A percentile compares a stretch with the other conserved stretches of the same genome.
Conservation (phyloP, 1,140 invertebrate genomes). For the Caenorhabditis remanei region DNA sequence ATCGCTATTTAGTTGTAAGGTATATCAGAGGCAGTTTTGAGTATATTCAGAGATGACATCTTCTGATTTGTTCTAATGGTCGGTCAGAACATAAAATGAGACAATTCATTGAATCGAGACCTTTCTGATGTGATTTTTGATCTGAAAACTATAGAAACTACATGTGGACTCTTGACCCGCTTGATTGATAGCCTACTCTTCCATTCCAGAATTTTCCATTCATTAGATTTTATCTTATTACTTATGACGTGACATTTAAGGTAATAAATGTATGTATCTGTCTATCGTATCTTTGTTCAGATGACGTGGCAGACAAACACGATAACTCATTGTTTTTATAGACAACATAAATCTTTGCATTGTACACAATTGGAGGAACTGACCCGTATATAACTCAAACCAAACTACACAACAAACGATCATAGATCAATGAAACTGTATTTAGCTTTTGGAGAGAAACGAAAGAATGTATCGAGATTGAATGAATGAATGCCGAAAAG, state of each 20-base stretch:
- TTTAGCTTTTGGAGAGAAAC: not conserved
- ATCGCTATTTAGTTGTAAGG: not conserved
- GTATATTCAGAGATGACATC: not conserved
- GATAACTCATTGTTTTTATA: not conserved
- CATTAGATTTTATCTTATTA: constrained; percentile 4
- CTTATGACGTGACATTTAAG: not conserved
- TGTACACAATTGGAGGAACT: not conserved
- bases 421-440: not conserved
- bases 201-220: not conserved
- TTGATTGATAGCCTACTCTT: not conserved
- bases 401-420: not conserved
- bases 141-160: too few species aligned
- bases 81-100: not conserved
- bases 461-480: not conserved
- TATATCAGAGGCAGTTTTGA: not conserved
- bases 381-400: not conserved
- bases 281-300: constrained; percentile 13
- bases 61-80: constrained; percentile 41
- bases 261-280: not conserved
- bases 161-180: too few species aligned
- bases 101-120: too few species aligned
- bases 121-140: too few species aligned
- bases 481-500: constrained; percentile 45
- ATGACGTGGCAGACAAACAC: not conserved
- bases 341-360: not conserved